phyloP scores from a whole-genome alignment of 2,888 invertebrate genomes.

The Cabera pusaria region DNA sequence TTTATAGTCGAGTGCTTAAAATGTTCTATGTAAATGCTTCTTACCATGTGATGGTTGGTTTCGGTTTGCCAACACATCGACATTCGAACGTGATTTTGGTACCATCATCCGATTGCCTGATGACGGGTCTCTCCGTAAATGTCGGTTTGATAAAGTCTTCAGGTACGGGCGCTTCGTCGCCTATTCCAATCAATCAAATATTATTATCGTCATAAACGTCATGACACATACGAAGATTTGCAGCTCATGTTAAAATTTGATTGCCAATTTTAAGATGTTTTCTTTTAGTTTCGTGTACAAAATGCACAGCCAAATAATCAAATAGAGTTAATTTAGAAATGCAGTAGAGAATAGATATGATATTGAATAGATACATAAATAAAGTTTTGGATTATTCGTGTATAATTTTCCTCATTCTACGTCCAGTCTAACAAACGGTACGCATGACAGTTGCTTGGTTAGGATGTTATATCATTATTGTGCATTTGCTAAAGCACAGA shows the following conservation, averaged over 20 bases:
- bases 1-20: constrained; percentile 34
- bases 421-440: constrained; percentile 65
- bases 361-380: constrained; percentile 56
- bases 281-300: constrained; percentile 64
- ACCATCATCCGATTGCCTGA: constrained; percentile 98
- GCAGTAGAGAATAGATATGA: constrained; percentile 61
- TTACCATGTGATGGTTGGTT: constrained; percentile 97
- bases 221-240: constrained; percentile 54
- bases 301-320: constrained; percentile 50
- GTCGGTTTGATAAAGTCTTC: constrained; percentile 98
- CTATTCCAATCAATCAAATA: constrained; percentile 75
- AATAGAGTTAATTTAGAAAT: constrained; percentile 69
- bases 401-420: constrained; percentile 50
- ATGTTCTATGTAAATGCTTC: constrained; percentile 52
- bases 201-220: constrained; percentile 45
- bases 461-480: constrained; percentile 61
- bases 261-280: constrained; percentile 77
- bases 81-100: constrained; percentile 98
- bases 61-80: constrained; percentile 98
- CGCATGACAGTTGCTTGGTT: constrained; percentile 80
- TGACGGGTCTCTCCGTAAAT: constrained; percentile 98
- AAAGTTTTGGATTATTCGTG: constrained; percentile 52
- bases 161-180: constrained; percentile 97
- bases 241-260: constrained; percentile 44
- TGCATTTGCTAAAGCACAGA: constrained; percentile 73